Percentiles rank a stretch among this genome's conserved stretches.
Conservation (phyloP, 2,888 invertebrate genomes). For the Drosophila niveifrons region DNA sequence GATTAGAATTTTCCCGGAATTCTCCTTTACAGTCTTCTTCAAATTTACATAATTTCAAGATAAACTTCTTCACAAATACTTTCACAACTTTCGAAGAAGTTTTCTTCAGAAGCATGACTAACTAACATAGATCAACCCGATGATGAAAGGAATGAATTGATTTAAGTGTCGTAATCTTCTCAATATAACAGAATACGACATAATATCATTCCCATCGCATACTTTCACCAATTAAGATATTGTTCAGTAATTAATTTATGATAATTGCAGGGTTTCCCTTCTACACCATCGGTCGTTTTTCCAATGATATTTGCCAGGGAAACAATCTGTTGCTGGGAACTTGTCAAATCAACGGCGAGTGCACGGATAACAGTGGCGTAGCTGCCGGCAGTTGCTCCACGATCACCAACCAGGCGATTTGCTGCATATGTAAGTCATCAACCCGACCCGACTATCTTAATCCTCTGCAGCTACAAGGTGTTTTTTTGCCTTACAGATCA, state of each 20-base stretch:
- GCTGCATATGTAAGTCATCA: constrained; percentile 91
- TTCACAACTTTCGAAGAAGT: background rate
- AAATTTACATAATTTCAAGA: background rate
- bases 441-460: rapidly evolving
- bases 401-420: constrained; percentile 89
- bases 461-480: background rate
- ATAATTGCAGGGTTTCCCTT: constrained; percentile 88
- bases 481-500: constrained; percentile 87
- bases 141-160: no score
- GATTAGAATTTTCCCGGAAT: background rate
- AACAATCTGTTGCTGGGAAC: constrained; percentile 90
- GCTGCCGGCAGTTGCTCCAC: constrained; percentile 91
- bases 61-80: background rate
- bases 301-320: constrained; percentile 89
- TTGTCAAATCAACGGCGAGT: constrained; percentile 92
- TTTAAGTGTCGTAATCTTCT: no score
- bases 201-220: no score
- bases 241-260: background rate
- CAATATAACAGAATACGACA: no score
- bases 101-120: no score
- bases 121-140: background rate
- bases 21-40: background rate
- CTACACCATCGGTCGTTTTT: constrained; percentile 91
- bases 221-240: no score
- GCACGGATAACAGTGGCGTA: constrained; percentile 89